Conservation (phyloP, 2,797 vertebrate species). For the Pangasius mekongensis region DNA sequence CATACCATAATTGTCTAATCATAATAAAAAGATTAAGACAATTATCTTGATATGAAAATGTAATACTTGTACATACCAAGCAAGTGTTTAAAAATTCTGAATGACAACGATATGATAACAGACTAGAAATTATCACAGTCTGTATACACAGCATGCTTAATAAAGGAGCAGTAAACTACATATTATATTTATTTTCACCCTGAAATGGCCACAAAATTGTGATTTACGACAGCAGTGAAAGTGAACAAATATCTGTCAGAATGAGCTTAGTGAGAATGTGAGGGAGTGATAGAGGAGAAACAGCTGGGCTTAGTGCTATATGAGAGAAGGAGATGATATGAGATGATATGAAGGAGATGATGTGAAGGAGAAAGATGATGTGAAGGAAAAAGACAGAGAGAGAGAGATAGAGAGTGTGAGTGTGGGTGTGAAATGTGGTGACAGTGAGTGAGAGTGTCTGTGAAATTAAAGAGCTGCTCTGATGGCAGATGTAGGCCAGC, state of each 20-base stretch:
- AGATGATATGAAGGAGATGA: background rate
- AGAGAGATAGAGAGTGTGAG: background rate
- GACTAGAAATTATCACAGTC: background rate
- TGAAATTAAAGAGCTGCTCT: constrained; percentile 6
- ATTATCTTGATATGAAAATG: background rate
- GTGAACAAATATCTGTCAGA: background rate
- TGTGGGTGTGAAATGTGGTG: background rate
- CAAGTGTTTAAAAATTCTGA: background rate
- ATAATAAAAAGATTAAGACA: background rate
- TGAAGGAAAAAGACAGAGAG: background rate
- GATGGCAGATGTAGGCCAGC: constrained; percentile 12
- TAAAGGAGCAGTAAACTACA: background rate
- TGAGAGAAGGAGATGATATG: background rate
- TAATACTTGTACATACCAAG: background rate
- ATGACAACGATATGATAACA: background rate
- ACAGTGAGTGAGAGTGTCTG: background rate
- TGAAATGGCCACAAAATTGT: background rate
- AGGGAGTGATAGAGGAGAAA: background rate
- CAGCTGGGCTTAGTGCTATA: constrained; percentile 1
- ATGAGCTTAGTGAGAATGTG: constrained; percentile 14
- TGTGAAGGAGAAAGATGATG: background rate
- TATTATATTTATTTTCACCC: background rate
- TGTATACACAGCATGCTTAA: background rate
- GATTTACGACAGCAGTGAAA: background rate
- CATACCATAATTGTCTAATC: background rate